Percentiles rank a stretch among this genome's conserved stretches.
Evolutionary conservation across 2,113 vertebrate species (phyloP).

Genomic region (Glareola pratincola): DNA sequence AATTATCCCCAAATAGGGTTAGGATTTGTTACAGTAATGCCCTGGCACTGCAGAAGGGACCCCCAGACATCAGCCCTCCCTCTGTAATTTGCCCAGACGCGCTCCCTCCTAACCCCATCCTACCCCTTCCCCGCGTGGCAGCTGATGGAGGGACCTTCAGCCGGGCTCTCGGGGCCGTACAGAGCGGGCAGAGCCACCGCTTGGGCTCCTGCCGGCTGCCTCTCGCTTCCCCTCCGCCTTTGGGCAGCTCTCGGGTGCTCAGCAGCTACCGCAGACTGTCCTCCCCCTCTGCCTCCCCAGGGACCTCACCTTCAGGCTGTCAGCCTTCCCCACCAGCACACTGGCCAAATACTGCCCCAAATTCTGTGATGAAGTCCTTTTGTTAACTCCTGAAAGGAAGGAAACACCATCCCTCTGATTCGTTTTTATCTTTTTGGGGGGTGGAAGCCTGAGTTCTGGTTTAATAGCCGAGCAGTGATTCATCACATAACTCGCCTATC

Average conservation of each 20-base stretch:
- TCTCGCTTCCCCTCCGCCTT: background rate
- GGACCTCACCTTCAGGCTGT: background rate
- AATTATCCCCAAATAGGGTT: background rate
- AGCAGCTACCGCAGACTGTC: background rate
- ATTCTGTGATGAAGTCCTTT: background rate
- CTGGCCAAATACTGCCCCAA: background rate
- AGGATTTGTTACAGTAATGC: background rate
- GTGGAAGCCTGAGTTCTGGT: background rate
- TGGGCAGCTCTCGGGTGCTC: background rate
- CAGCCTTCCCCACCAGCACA: background rate
- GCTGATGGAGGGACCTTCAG: background rate
- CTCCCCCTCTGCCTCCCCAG: background rate
- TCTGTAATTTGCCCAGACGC: no score
- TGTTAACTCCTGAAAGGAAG: background rate
- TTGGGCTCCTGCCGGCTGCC: background rate
- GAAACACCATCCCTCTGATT: background rate
- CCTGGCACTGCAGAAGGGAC: background rate
- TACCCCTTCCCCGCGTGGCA: background rate
- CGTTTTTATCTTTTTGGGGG: background rate
- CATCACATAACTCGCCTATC: background rate
- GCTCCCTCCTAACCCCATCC: background rate
- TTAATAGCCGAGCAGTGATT: constrained; percentile 19
- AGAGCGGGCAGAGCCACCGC: background rate
- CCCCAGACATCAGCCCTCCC: background rate
- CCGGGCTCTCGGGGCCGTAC: background rate